Conservation (phyloP, 2,113 vertebrate species). For the Trogon surrucura region DNA sequence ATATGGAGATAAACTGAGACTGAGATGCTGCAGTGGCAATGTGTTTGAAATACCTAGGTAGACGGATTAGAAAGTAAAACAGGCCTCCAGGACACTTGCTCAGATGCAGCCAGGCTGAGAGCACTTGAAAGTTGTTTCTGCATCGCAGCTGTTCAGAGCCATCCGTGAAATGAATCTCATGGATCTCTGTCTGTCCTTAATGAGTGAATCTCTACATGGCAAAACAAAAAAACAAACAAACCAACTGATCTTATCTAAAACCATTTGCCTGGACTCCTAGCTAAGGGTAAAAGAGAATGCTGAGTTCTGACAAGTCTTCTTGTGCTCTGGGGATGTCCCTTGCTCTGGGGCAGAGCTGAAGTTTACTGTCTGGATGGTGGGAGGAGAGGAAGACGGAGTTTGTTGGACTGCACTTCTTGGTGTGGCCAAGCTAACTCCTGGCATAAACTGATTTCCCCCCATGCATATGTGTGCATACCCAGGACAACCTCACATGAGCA, state of each 20-base stretch:
- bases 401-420: neutral
- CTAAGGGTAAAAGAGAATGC: neutral
- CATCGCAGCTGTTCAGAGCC: neutral
- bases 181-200: neutral
- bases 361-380: rapidly evolving
- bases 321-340: neutral
- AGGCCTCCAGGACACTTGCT: neutral
- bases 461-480: rapidly evolving
- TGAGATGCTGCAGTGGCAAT: neutral
- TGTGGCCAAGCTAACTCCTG: neutral
- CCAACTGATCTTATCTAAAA: neutral
- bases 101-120: neutral
- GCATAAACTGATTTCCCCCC: neutral
- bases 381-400: neutral
- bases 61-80: constrained; percentile 3
- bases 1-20: neutral
- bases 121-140: neutral
- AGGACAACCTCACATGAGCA: rapidly evolving
- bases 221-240: neutral
- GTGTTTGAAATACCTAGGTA: neutral
- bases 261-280: neutral
- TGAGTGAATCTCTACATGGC: neutral
- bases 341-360: neutral
- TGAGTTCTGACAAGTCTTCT: neutral
- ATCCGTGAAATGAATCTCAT: neutral